A percentile compares a stretch with the other conserved stretches of the same genome.
phyloP scores from a whole-genome alignment of 2,113 vertebrate genomes.

The Rana temporaria region DNA sequence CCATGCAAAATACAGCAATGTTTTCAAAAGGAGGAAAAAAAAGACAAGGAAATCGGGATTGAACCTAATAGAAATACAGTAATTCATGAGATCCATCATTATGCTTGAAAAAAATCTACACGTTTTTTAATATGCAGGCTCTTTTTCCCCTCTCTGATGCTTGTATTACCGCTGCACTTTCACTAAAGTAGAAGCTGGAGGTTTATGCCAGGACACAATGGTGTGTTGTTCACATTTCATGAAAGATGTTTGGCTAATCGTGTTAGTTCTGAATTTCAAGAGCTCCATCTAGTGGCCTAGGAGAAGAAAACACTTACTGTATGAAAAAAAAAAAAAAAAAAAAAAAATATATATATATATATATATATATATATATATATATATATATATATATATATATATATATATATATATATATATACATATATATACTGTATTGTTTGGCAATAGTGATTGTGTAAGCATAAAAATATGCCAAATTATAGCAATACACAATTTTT shows the following conservation, averaged over 20 bases:
- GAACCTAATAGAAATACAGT: background rate
- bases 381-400: too few species aligned
- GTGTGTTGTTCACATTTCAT: conserved; percentile 3
- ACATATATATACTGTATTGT: too few species aligned
- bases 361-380: too few species aligned
- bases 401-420: too few species aligned
- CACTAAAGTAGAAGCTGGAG: conserved; percentile 26
- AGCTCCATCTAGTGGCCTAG: conserved; percentile 33
- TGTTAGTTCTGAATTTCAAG: background rate
- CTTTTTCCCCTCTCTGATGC: background rate
- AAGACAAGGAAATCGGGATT: background rate
- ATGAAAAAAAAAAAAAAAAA: too few species aligned
- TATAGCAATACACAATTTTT: background rate
- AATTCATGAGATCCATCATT: background rate
- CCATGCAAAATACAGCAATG: conserved; percentile 65
- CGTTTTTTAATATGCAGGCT: background rate
- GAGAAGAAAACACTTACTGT: background rate
- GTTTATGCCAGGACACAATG: conserved; percentile 40
- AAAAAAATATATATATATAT: too few species aligned
- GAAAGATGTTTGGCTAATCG: conserved; percentile 16
- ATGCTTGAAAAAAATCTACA: background rate
- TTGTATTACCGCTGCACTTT: conserved; percentile 36
- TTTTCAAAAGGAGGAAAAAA: conserved; percentile 61
- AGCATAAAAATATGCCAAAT: too few species aligned
- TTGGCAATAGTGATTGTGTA: too few species aligned